These are phyloP conservation scores for Neoscelio sp. DNA, from an alignment of 2,888 invertebrate species.

Conservation along the genomic window DNA sequence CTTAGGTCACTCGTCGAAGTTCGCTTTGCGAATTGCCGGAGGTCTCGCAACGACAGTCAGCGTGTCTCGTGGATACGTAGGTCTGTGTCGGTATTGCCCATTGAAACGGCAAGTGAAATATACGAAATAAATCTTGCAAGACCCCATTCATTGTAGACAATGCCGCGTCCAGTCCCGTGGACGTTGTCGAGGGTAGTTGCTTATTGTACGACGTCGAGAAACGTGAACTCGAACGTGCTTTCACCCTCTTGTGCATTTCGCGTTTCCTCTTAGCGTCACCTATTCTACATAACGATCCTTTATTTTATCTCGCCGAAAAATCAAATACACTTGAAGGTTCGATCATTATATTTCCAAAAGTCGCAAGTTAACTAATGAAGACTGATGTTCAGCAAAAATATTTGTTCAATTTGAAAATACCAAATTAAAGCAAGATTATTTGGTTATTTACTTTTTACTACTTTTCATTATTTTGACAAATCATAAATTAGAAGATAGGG, in stretches of 20 bases:
- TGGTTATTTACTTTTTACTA: background rate
- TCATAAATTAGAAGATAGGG: too few species aligned
- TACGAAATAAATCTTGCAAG: constrained; percentile 84
- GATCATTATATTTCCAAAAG: constrained; percentile 57
- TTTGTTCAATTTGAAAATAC: constrained; percentile 16
- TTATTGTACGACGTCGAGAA: constrained; percentile 80
- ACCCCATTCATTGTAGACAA: constrained; percentile 82
- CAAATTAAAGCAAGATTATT: background rate
- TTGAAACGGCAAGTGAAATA: constrained; percentile 83
- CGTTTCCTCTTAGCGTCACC: constrained; percentile 70
- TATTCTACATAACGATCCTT: constrained; percentile 64
- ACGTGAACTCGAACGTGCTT: constrained; percentile 76
- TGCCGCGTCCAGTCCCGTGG: constrained; percentile 81
- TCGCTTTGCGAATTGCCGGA: constrained; percentile 66
- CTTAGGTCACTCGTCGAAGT: constrained; percentile 68
- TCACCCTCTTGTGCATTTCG: constrained; percentile 73
- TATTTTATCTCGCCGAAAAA: constrained; percentile 68
- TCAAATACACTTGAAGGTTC: constrained; percentile 57
- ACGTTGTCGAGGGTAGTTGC: constrained; percentile 78
- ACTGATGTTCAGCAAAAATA: too few species aligned
- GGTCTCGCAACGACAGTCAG: constrained; percentile 72
- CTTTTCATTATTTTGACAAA: too few species aligned
- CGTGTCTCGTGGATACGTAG: constrained; percentile 74
- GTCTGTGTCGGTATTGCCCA: constrained; percentile 80
- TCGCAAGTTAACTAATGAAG: background rate